These are phyloP conservation scores for Heliconius congener DNA, from an alignment of 1,140 invertebrate species.

Conservation along the genomic window DNA sequence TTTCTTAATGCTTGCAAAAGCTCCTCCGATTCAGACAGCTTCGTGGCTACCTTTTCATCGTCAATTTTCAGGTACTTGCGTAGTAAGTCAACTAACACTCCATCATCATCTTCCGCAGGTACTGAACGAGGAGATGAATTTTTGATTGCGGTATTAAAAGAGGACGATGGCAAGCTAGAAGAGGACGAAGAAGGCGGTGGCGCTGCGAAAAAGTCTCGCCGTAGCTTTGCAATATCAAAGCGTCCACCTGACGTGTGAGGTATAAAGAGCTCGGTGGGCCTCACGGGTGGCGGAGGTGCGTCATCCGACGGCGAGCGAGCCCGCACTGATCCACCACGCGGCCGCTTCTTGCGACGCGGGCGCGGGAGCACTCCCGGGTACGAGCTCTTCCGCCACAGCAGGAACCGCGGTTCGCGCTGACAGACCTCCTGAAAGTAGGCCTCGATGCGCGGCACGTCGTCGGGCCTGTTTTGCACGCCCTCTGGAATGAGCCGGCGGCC, in stretches of 20 bases:
- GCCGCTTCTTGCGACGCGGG: slow-evolving; percentile 79
- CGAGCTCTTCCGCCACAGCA: slow-evolving; percentile 90
- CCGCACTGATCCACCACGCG: slow-evolving; percentile 85
- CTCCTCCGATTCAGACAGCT: slow-evolving; percentile 83
- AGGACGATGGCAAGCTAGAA: slow-evolving; percentile 43
- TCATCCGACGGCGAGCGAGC: slow-evolving; percentile 85
- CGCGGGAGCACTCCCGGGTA: slow-evolving; percentile 86
- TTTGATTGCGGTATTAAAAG: slow-evolving; percentile 42
- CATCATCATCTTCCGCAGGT: slow-evolving; percentile 79
- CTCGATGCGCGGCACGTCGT: slow-evolving; percentile 90
- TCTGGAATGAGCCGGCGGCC: slow-evolving; percentile 92
- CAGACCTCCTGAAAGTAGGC: slow-evolving; percentile 92
- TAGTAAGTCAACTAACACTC: slow-evolving; percentile 84
- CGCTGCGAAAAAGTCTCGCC: slow-evolving; percentile 83
- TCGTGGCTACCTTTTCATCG: slow-evolving; percentile 53
- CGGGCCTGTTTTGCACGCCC: slow-evolving; percentile 84
- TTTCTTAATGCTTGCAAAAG: slow-evolving; percentile 85
- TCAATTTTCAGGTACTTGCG: slow-evolving; percentile 85
- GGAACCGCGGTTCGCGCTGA: slow-evolving; percentile 87
- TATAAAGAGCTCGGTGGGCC: slow-evolving; percentile 80
- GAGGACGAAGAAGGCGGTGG: slow-evolving; percentile 63
- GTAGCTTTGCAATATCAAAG: slow-evolving; percentile 85
- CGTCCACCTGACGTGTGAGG: slow-evolving; percentile 82
- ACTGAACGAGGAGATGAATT: slow-evolving; percentile 47
- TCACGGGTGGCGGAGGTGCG: slow-evolving; percentile 59